Conservation (phyloP, 1,140 invertebrate genomes). For the Heliconius nattereri region DNA sequence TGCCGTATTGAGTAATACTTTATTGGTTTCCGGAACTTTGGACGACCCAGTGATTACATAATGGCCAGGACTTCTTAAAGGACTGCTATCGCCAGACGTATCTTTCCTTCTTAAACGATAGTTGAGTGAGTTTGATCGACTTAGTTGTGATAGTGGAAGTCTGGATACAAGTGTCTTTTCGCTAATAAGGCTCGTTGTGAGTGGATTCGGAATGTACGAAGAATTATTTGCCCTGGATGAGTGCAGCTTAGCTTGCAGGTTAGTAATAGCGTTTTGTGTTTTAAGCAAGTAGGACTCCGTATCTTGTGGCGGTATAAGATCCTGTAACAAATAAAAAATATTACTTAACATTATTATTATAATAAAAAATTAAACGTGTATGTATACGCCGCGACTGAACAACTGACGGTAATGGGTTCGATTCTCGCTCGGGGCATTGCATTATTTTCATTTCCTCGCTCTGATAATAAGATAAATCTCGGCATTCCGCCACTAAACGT, state of each 20-base stretch:
- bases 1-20: conserved; percentile 63
- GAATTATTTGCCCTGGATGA: conserved; percentile 64
- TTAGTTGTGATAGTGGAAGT: conserved; percentile 74
- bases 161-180: conserved; percentile 73
- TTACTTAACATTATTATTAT: no score
- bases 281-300: conserved; percentile 85
- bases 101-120: conserved; percentile 73
- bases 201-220: conserved; percentile 61
- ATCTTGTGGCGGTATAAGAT: conserved; percentile 80
- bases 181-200: conserved; percentile 73
- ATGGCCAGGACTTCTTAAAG: conserved; percentile 74
- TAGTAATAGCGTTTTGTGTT: conserved; percentile 85
- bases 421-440: no score
- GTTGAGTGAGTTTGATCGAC: conserved; percentile 77
- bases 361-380: no score
- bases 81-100: conserved; percentile 66
- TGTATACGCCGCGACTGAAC: no score
- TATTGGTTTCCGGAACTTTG: conserved; percentile 63
- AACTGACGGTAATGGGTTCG: no score
- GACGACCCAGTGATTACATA: conserved; percentile 77
- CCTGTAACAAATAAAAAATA: conserved; percentile 70
- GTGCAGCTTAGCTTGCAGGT: conserved; percentile 82
- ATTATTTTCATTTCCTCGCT: background rate
- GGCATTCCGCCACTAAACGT: no score
- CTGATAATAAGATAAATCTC: no score